These are phyloP conservation scores for Sphinx pinastri DNA, from an alignment of 2,888 invertebrate species.

Conservation along the genomic window DNA sequence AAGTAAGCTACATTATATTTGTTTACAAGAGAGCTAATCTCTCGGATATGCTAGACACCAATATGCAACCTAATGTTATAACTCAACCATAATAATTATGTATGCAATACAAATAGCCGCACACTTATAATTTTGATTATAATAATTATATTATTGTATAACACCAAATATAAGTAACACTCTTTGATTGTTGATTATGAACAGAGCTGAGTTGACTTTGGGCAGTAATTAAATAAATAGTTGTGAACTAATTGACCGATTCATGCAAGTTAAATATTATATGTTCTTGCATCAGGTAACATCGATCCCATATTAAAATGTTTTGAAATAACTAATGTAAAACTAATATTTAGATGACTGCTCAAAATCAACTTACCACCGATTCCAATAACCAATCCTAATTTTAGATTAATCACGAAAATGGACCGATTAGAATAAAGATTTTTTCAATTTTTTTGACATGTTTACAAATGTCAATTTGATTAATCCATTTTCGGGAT, in stretches of 20 bases:
- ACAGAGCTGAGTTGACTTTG: neutral
- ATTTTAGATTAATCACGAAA: too few relatives aligned
- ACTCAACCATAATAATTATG: neutral
- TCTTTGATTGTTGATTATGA: slow-evolving; percentile 8
- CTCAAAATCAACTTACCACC: slow-evolving; percentile 9
- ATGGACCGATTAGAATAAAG: too few relatives aligned
- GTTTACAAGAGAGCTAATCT: slow-evolving; percentile 9
- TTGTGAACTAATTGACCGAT: slow-evolving; percentile 5
- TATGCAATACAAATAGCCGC: neutral
- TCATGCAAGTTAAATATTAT: neutral
- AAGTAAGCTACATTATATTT: neutral
- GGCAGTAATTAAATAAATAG: neutral
- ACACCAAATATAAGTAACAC: neutral
- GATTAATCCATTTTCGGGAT: too few relatives aligned
- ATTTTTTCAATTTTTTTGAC: too few relatives aligned
- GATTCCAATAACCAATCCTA: too few relatives aligned
- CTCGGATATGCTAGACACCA: slow-evolving; percentile 13
- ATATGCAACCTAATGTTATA: slow-evolving; percentile 18
- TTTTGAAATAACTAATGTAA: neutral
- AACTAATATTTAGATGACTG: slow-evolving; percentile 1
- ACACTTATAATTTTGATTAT: slow-evolving; percentile 15
- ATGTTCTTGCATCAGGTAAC: neutral
- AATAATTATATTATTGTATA: neutral
- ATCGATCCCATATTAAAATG: neutral
- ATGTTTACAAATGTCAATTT: too few relatives aligned